These are phyloP conservation scores for Scytalopus superciliaris DNA, from an alignment of 2,113 vertebrate genomes.

Conservation along the genomic window DNA sequence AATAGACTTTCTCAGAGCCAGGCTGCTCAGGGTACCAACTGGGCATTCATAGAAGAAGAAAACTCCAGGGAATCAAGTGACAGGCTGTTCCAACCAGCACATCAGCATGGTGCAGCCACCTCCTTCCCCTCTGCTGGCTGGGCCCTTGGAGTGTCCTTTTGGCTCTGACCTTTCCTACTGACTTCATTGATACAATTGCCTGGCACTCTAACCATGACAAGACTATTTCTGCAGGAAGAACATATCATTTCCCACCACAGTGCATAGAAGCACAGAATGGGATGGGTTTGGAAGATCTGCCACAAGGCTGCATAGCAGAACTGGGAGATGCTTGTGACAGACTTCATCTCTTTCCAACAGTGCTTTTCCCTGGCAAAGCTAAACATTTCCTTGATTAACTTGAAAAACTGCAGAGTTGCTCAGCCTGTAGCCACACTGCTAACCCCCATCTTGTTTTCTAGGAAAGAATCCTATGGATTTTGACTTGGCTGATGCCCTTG, in stretches of 20 bases:
- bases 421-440: not conserved
- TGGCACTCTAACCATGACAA: accelerated
- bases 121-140: not conserved
- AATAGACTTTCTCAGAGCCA: not conserved
- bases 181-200: not conserved
- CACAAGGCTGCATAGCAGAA: accelerated
- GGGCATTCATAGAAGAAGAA: not conserved
- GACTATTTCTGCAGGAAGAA: not conserved
- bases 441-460: not conserved
- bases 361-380: not conserved
- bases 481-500: conserved; percentile 82
- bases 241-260: not conserved
- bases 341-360: not conserved
- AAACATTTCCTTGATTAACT: not conserved
- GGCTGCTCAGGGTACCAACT: not conserved
- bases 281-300: not conserved
- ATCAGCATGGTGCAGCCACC: accelerated
- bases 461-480: conserved; percentile 63
- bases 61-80: not conserved
- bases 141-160: not conserved
- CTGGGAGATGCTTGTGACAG: not conserved
- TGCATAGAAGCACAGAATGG: accelerated
- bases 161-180: not conserved
- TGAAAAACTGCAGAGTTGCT: not conserved
- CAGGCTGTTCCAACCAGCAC: accelerated